These are phyloP conservation scores for Peromyscus maniculatus DNA, from an alignment of 2,113 vertebrate species.

Conservation along the genomic window DNA sequence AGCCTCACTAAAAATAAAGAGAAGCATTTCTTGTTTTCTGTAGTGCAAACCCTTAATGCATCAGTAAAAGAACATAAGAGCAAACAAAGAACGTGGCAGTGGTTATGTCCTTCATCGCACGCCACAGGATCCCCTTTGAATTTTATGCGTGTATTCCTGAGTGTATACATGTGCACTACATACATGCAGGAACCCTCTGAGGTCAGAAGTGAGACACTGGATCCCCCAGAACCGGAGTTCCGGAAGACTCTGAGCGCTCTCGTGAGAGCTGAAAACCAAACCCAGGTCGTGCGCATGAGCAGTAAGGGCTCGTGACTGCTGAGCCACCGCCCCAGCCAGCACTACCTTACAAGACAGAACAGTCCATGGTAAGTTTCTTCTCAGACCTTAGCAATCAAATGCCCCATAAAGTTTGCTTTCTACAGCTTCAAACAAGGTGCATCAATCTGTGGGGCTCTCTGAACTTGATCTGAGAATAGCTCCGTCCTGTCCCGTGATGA, in stretches of 20 bases:
- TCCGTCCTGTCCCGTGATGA: neutral
- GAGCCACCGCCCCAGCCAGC: neutral
- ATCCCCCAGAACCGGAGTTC: neutral
- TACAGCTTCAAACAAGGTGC: neutral
- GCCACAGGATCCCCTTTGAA: neutral
- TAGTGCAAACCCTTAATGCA: neutral
- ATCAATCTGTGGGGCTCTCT: neutral
- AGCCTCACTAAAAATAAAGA: constrained; percentile 21
- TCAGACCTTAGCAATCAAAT: constrained; percentile 34
- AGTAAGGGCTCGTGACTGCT: neutral
- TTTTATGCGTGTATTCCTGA: neutral
- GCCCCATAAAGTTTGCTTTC: neutral
- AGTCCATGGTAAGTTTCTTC: constrained; percentile 1
- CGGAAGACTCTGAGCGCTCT: neutral
- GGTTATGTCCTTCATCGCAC: neutral
- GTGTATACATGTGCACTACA: neutral
- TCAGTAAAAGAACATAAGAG: neutral
- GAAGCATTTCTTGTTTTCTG: neutral
- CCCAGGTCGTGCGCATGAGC: neutral
- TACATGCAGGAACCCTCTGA: neutral
- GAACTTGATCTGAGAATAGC: constrained; percentile 6
- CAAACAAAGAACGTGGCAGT: neutral
- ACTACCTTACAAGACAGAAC: constrained; percentile 27
- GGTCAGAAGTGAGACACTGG: neutral
- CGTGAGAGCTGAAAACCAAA: neutral